Evolutionary conservation across 2,113 vertebrate species (phyloP).

Genomic region (Epinephelus fuscoguttatus): DNA sequence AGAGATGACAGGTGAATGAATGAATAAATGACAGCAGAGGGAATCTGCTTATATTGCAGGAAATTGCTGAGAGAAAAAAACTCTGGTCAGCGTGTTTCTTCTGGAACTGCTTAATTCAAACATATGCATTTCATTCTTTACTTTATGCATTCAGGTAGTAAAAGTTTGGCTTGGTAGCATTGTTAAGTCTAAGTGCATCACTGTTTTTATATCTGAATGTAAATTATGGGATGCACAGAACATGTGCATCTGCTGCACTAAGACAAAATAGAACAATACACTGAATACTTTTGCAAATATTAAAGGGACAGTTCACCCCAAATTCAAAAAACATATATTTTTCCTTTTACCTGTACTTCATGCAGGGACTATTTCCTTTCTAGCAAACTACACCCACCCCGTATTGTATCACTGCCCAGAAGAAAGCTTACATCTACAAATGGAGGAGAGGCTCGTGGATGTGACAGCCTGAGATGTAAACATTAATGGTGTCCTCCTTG

Average conservation of each 20-base stretch:
- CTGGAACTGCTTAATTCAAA: slow-evolving; percentile 14
- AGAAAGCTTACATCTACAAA: too few species aligned
- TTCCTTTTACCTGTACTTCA: too few species aligned
- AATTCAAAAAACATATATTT: too few species aligned
- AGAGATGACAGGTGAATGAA: slow-evolving; percentile 28
- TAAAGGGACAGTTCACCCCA: too few species aligned
- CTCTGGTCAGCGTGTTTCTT: slow-evolving; percentile 27
- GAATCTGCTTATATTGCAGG: not conserved
- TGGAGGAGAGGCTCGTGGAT: too few species aligned
- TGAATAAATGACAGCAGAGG: slow-evolving; percentile 22
- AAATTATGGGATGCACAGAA: not conserved
- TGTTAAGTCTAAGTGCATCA: not conserved
- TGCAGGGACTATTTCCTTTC: too few species aligned
- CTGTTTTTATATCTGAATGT: not conserved
- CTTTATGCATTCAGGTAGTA: not conserved
- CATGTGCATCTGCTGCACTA: not conserved
- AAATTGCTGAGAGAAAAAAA: not conserved
- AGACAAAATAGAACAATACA: not conserved
- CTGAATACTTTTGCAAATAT: not conserved
- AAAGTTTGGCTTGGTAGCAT: not conserved
- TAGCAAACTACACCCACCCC: too few species aligned
- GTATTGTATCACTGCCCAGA: too few species aligned
- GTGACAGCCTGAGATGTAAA: too few species aligned
- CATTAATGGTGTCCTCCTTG: too few species aligned
- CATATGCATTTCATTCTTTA: slow-evolving; percentile 13